These are phyloP conservation scores for Acridotheres tristis DNA, from an alignment of 2,797 vertebrate species.

Conservation along the genomic window DNA sequence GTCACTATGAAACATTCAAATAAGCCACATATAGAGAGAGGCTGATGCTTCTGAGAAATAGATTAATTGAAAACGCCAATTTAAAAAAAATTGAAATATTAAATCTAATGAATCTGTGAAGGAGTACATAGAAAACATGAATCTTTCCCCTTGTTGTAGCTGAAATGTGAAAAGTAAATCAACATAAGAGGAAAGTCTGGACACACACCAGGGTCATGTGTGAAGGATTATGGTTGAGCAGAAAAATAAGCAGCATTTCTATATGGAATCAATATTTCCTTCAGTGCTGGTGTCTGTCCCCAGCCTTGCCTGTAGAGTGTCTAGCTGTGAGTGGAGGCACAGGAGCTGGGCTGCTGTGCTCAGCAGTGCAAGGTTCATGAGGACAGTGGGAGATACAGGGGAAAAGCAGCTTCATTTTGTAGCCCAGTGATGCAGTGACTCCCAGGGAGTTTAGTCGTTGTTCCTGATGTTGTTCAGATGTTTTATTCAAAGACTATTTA, in stretches of 20 bases:
- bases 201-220: background rate
- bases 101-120: background rate
- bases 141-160: background rate
- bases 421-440: background rate
- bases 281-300: background rate
- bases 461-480: background rate
- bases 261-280: background rate
- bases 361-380: background rate
- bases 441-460: background rate
- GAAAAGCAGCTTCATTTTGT: background rate
- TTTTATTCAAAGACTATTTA: conserved; percentile 27
- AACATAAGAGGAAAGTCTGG: background rate
- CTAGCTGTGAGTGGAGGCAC: background rate
- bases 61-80: background rate
- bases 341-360: background rate
- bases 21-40: background rate
- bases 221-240: background rate
- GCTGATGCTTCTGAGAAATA: background rate
- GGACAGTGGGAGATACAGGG: background rate
- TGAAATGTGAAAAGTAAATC: background rate
- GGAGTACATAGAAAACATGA: background rate
- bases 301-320: background rate
- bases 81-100: background rate
- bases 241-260: background rate
- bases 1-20: background rate